Evolutionary conservation across 2,797 vertebrate species (phyloP), one percentile per base, ranked within the genome.

Genomic region (Mus caroli): DNA sequence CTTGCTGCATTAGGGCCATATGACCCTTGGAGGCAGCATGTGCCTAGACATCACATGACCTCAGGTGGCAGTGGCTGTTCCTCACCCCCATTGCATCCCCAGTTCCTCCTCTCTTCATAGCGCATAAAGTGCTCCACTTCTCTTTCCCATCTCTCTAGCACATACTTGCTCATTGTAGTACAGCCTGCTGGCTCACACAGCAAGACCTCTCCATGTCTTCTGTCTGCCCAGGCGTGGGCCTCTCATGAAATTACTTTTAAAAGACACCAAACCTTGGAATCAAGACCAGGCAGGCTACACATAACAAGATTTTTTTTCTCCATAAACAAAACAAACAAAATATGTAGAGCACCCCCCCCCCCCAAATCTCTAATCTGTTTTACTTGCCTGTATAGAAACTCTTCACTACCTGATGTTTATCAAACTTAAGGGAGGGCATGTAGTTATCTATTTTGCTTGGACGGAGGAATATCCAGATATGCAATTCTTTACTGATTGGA

Each of bases 351-450:
- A 26, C 46, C 13, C 43, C 64, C 7, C 46, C 13, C 11, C 9
- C 83, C 31, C 62, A 20, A 19, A 12, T 50, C 13, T 56, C 67
- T 46, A 82, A 82, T 77, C 92, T 78, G 64, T 94, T 95, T 94
- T 92, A 95, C 88, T 77, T 92, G 64, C 96, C 62, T 52, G 6
- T 85, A 7, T 91, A 84, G 79, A 95, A 91, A 75, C 31, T 77
- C 71, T 93, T 92, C 26, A 88, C 40, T 92, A 71, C 69, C 71
- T 86, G 88, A 93, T 62, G 67, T 71, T 94, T 91, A 84, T 97
- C 43, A 76, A 88, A 50, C 83, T 85, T 83, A 2, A 67, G 43
- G 28, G 3, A 46, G 43, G 52, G 7, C 60, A 22, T 28, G 40
- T 22, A 43, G 40, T 22, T 64, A 17, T 20, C 14, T 43, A 52